Evolutionary conservation across 1,140 invertebrate species (phyloP).

Genomic region (Zaprionus tsacasi): DNA sequence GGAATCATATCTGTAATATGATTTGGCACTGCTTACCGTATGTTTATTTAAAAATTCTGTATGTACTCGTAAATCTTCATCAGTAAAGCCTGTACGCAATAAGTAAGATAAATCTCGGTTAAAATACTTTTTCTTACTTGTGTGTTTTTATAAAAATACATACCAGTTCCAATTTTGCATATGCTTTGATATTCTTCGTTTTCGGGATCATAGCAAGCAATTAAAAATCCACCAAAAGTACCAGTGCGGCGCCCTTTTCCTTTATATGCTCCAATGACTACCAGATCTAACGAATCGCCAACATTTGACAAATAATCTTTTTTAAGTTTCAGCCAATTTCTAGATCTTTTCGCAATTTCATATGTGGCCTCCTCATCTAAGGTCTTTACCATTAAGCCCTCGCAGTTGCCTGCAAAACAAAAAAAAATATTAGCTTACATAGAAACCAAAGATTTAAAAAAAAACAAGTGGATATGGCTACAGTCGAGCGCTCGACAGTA

Average conservation of each 20-base stretch:
- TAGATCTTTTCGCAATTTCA: slow-evolving; percentile 98
- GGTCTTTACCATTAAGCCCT: slow-evolving; percentile 99
- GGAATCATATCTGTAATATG: slow-evolving; percentile 94
- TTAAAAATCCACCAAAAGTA: slow-evolving; percentile 96
- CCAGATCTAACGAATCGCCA: slow-evolving; percentile 97
- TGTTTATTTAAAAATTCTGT: slow-evolving; percentile 92
- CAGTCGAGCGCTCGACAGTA: too few relatives aligned
- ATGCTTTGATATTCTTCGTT: slow-evolving; percentile 96
- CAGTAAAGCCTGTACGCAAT: slow-evolving; percentile 88
- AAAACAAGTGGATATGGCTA: too few relatives aligned
- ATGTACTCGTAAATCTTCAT: slow-evolving; percentile 94
- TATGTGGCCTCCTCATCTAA: slow-evolving; percentile 96
- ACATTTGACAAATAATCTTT: slow-evolving; percentile 98
- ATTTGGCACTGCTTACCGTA: slow-evolving; percentile 89
- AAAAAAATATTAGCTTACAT: background rate
- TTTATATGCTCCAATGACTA: slow-evolving; percentile 97
- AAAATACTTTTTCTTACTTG: background rate
- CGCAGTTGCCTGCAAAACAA: slow-evolving; percentile 90
- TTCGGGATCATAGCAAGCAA: slow-evolving; percentile 98
- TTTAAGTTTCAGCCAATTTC: slow-evolving; percentile 99
- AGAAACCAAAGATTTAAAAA: background rate
- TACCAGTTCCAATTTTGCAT: slow-evolving; percentile 96
- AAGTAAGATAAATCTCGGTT: background rate
- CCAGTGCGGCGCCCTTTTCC: slow-evolving; percentile 98
- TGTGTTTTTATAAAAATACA: background rate